These are phyloP conservation scores for Indicator maculatus DNA, from an alignment of 2,113 vertebrate genomes.

Conservation along the genomic window DNA sequence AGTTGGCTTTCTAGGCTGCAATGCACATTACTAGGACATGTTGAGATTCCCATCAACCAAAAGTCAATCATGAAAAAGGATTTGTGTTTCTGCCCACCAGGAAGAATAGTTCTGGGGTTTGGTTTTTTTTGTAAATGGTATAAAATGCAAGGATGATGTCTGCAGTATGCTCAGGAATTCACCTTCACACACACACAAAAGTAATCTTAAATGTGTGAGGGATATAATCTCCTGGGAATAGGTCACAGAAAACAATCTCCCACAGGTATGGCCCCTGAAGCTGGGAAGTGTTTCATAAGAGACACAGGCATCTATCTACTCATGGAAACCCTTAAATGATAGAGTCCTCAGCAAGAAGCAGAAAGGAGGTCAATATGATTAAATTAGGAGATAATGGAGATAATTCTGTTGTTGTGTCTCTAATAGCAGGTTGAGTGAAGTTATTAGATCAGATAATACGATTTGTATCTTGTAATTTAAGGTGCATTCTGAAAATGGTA, in stretches of 20 bases:
- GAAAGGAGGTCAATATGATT: not conserved
- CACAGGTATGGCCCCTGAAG: not conserved
- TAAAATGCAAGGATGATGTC: not conserved
- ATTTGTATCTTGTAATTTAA: not conserved
- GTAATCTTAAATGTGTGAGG: not conserved
- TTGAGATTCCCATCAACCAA: not conserved
- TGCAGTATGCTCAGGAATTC: not conserved
- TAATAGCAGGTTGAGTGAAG: not conserved
- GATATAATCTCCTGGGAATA: not conserved
- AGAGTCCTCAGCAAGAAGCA: not conserved
- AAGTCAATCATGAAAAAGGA: not conserved
- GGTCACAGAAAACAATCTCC: not conserved
- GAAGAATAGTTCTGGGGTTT: not conserved
- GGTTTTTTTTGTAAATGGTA: not conserved
- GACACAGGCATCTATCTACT: not conserved
- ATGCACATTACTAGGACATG: too few relatives aligned
- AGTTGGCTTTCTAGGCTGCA: not conserved
- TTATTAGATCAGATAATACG: not conserved
- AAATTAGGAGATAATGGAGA: constrained; percentile 8
- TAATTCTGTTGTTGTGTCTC: not conserved
- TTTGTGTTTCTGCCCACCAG: not conserved
- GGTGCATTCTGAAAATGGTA: not conserved
- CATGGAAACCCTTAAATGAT: not conserved
- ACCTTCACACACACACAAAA: not conserved
- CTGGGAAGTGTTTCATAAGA: not conserved